Evolutionary conservation across 2,113 vertebrate species (phyloP).

Genomic region (Blennius ocellaris): DNA sequence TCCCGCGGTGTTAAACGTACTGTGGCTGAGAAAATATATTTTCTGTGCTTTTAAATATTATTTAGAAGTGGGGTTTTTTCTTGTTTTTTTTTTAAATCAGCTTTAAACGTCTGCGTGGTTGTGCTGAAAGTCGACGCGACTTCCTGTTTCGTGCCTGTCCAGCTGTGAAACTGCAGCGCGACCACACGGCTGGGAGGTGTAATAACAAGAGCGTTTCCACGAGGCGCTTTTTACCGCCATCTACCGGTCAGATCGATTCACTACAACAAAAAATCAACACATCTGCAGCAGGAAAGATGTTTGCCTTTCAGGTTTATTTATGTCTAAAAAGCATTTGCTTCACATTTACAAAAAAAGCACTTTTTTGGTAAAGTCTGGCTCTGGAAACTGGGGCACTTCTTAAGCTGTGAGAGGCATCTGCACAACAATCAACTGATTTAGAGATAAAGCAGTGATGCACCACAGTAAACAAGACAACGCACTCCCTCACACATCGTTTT

Average conservation of each 20-base stretch:
- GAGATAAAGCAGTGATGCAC: conserved; percentile 38
- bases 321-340: conserved; percentile 67
- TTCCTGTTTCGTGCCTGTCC: too few species aligned
- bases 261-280: background rate
- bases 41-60: too few species aligned
- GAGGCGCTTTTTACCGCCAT: background rate
- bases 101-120: too few species aligned
- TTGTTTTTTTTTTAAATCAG: too few species aligned
- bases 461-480: conserved; percentile 60
- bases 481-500: conserved; percentile 36
- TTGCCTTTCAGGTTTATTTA: conserved; percentile 68
- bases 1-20: too few species aligned
- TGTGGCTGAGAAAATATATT: too few species aligned
- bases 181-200: too few species aligned
- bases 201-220: too few species aligned
- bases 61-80: too few species aligned
- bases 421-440: conserved; percentile 40
- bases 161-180: too few species aligned
- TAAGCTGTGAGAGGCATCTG: conserved; percentile 37
- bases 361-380: conserved; percentile 14
- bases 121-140: too few species aligned
- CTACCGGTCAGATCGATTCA: conserved; percentile 2
- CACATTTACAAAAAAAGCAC: conserved; percentile 64
- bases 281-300: background rate
- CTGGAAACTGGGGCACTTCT: conserved; percentile 51